A percentile compares a stretch with the other conserved stretches of the same genome.
Evolutionary conservation across 2,888 invertebrate genomes (phyloP).

Genomic region (Pyrochroa serraticornis): DNA sequence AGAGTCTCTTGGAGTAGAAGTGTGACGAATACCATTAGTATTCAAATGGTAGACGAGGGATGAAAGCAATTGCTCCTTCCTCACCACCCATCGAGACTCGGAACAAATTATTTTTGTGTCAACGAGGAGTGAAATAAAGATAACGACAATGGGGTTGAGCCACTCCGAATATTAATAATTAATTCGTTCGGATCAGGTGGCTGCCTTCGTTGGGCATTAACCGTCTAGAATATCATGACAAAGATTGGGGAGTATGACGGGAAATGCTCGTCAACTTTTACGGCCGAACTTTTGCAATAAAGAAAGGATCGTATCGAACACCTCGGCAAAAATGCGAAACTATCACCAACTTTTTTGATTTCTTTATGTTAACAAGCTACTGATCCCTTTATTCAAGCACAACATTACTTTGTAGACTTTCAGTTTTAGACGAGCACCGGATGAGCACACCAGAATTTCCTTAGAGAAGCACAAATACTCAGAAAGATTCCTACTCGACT

Average conservation of each 20-base stretch:
- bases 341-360: slow-evolving; percentile 7
- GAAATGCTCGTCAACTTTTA: slow-evolving; percentile 16
- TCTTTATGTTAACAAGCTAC: background rate
- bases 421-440: too few relatives aligned
- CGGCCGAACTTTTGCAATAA: slow-evolving; percentile 15
- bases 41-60: slow-evolving; percentile 22
- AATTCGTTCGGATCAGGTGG: too few relatives aligned
- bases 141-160: too few relatives aligned
- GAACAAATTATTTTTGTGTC: slow-evolving; percentile 12
- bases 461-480: too few relatives aligned
- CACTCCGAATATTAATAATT: too few relatives aligned
- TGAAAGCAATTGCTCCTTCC: slow-evolving; percentile 21
- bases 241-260: slow-evolving; percentile 5
- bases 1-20: slow-evolving; percentile 8
- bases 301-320: slow-evolving; percentile 9
- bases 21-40: slow-evolving; percentile 25
- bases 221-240: background rate
- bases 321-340: slow-evolving; percentile 7
- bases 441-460: too few relatives aligned
- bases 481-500: too few relatives aligned
- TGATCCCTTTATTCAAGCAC: too few relatives aligned
- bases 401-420: too few relatives aligned
- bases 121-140: slow-evolving; percentile 11
- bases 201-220: background rate
- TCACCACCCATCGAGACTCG: slow-evolving; percentile 3